Evolutionary conservation across 2,797 vertebrate genomes (phyloP).

Genomic region (Phrynocephalus guinanensis): DNA sequence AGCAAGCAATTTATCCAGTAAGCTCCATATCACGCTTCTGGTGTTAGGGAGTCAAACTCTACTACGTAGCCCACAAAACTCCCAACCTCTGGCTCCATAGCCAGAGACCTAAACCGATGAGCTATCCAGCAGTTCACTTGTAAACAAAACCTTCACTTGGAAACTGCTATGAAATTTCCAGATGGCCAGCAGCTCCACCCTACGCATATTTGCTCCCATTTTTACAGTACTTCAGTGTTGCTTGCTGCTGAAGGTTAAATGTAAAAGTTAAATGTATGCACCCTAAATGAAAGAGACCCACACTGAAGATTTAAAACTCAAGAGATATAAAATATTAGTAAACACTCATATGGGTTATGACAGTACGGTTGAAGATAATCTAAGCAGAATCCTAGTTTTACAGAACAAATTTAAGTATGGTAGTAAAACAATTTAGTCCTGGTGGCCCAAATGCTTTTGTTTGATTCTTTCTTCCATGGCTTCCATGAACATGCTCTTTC

Average conservation of each 20-base stretch:
- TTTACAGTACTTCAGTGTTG: background rate
- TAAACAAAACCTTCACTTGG: background rate
- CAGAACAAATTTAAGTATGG: background rate
- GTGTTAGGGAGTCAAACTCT: too few species aligned
- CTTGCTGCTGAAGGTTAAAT: background rate
- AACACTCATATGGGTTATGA: background rate
- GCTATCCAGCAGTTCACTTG: background rate
- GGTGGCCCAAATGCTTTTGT: background rate
- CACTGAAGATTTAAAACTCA: background rate
- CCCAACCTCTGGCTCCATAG: too few species aligned
- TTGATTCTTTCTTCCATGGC: rapidly evolving
- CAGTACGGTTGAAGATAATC: background rate
- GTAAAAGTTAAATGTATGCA: background rate
- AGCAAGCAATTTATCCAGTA: too few species aligned
- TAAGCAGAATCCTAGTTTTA: background rate
- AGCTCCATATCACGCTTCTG: too few species aligned
- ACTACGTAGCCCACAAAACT: too few species aligned
- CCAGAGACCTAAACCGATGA: too few species aligned
- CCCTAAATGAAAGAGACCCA: background rate
- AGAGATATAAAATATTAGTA: background rate
- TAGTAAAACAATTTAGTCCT: background rate
- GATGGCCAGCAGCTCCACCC: background rate
- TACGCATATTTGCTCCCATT: background rate
- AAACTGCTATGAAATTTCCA: background rate
- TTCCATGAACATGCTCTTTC: background rate